These are phyloP conservation scores for Amphipyra berbera DNA, from an alignment of 2,888 invertebrate species.

Conservation along the genomic window DNA sequence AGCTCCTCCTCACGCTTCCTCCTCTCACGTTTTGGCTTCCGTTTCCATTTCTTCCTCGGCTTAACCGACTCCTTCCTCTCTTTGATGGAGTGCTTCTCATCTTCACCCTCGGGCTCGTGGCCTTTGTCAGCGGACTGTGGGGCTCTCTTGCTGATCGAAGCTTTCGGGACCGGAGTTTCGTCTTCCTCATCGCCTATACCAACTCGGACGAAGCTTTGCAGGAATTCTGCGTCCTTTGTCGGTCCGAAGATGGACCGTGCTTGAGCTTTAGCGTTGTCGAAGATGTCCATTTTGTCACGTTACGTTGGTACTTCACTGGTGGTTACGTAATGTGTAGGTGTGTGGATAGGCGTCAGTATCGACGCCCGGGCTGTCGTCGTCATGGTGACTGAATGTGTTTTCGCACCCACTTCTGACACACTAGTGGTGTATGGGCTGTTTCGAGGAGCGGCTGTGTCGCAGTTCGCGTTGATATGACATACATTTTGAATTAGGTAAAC, in stretches of 20 bases:
- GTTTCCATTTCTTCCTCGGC: constrained; percentile 75
- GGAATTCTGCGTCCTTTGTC: constrained; percentile 92
- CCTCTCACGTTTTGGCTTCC: constrained; percentile 80
- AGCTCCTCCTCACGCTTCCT: constrained; percentile 91
- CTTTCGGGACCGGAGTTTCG: constrained; percentile 81
- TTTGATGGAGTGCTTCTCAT: constrained; percentile 74
- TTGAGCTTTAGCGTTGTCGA: constrained; percentile 83
- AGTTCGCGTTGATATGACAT: background rate
- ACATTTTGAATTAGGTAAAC: background rate
- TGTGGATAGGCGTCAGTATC: constrained; percentile 81
- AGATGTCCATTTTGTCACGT: constrained; percentile 67
- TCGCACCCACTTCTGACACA: constrained; percentile 76
- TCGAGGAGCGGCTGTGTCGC: constrained; percentile 49
- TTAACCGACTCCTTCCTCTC: constrained; percentile 79
- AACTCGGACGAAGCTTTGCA: constrained; percentile 94
- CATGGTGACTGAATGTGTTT: constrained; percentile 84
- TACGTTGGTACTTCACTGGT: constrained; percentile 18
- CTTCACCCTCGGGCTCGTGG: constrained; percentile 68
- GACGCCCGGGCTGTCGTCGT: constrained; percentile 84
- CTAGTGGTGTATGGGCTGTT: constrained; percentile 63
- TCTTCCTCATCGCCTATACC: constrained; percentile 90
- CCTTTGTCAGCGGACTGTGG: constrained; percentile 75
- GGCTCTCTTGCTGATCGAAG: constrained; percentile 83
- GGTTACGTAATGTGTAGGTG: constrained; percentile 79
- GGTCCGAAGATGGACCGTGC: constrained; percentile 91